Evolutionary conservation across 2,888 invertebrate genomes (phyloP).

Genomic region (Heteromyza rotundicornis): DNA sequence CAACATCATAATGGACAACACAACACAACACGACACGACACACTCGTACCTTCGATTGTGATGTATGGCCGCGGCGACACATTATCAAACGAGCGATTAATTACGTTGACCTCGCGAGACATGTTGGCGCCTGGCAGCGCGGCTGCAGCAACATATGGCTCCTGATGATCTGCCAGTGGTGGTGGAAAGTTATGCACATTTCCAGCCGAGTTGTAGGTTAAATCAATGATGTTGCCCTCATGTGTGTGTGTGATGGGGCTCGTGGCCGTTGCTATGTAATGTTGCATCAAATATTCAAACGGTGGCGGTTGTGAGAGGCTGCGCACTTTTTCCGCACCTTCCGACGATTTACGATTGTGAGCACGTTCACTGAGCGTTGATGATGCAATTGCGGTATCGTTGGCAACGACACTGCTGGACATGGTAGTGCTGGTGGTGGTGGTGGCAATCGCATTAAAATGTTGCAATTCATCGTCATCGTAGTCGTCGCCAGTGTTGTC

Average conservation of each 20-base stretch:
- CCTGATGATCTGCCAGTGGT: conserved; percentile 4
- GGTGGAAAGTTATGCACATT: background rate
- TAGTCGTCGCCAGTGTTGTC: conserved; percentile 7
- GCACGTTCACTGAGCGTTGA: conserved; percentile 25
- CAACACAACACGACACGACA: background rate
- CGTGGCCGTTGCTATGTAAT: conserved; percentile 10
- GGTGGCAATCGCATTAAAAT: conserved; percentile 14
- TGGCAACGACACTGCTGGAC: background rate
- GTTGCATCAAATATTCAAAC: conserved; percentile 46
- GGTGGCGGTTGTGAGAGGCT: conserved; percentile 47
- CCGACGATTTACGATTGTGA: conserved; percentile 31
- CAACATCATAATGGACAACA: background rate
- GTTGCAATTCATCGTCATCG: conserved; percentile 10
- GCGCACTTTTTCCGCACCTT: conserved; percentile 36
- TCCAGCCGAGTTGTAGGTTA: conserved; percentile 15
- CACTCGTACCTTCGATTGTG: conserved; percentile 51
- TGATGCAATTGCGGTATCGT: background rate
- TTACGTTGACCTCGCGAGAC: too few species aligned
- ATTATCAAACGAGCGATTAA: conserved; percentile 56
- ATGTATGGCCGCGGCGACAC: conserved; percentile 58
- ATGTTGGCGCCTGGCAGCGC: too few species aligned
- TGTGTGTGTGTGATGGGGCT: conserved; percentile 17
- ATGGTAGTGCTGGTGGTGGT: conserved; percentile 1
- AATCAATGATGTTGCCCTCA: conserved; percentile 32
- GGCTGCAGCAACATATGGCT: conserved; percentile 11